Base-by-base conservation (phyloP, 2,113 vertebrate species). In the Bubo blakistoni region DNA sequence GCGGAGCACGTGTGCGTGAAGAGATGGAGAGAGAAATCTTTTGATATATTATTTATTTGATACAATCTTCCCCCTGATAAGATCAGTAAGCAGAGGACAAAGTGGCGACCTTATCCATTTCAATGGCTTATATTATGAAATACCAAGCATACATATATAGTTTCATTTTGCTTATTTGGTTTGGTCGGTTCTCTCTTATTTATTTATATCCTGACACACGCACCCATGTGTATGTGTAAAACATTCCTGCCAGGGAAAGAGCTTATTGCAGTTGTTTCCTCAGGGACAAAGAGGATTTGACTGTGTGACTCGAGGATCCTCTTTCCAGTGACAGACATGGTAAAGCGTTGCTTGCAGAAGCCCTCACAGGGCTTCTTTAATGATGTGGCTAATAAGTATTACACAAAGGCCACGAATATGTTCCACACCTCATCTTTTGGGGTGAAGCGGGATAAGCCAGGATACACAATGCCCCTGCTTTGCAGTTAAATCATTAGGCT, bases 21-120 rank as follows among this genome's bases (percentile, higher is more conserved):
- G 63, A 52, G 42, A 38, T 7, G 63, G 14, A 89, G 79, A 32
- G 70, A 91, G 65, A 86, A 86, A 96, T 84, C 63, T 96, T 97
- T 47, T 97, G 97, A 96, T 97, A 74, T 96, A 83, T 98, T 97
- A 97, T 98, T 97, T 98, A 97, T 98, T 97, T 65, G 98, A 97
- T 96, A 79, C 92, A 65, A 96, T 97, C 97, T 96, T 69, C 85
- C 90, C 96, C 85, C 94, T n/a, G 94, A 93, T 97, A 92, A 93
- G 83, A 98, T 96, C 97, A 87, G 94, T 19, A 70, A 67, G 93
- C 92, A 95, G 81, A 97, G 97, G 95, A 97, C 94, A 36, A 92
- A 96, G 95, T 65, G 63, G 73, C 7, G n/a, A 96, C 97, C 98
- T 98, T 95, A 96, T 89, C 92, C 89, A 5, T 79, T 92, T 40